Percentiles rank a stretch among this genome's conserved stretches.
These are phyloP conservation scores for Netelia inedita DNA, from an alignment of 2,888 invertebrate species.

Conservation along the genomic window DNA sequence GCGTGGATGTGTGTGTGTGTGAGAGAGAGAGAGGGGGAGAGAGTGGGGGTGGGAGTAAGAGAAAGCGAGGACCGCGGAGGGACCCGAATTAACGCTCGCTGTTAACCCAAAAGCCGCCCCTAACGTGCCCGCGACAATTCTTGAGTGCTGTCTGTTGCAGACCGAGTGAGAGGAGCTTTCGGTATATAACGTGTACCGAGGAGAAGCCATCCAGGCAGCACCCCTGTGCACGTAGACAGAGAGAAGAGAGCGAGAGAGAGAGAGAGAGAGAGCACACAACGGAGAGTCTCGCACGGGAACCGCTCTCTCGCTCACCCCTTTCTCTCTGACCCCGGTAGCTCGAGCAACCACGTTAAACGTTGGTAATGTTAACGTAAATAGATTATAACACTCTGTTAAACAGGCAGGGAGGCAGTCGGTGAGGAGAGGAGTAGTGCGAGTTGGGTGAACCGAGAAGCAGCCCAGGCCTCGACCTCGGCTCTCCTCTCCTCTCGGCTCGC, in stretches of 20 bases:
- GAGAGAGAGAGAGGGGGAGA: not conserved
- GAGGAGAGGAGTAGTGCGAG: slow-evolving; percentile 61
- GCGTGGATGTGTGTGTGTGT: not conserved
- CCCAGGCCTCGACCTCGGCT: slow-evolving; percentile 75
- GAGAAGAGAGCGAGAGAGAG: slow-evolving; percentile 39
- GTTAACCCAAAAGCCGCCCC: slow-evolving; percentile 82
- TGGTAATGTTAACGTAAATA: slow-evolving; percentile 86
- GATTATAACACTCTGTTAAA: slow-evolving; percentile 86
- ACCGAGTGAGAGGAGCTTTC: slow-evolving; percentile 70
- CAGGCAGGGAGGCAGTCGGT: slow-evolving; percentile 81
- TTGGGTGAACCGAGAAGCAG: slow-evolving; percentile 67
- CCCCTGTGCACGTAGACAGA: slow-evolving; percentile 65
- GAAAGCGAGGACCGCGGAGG: slow-evolving; percentile 39
- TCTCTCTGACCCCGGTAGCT: slow-evolving; percentile 79
- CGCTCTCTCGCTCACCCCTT: slow-evolving; percentile 67
- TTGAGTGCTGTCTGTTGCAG: slow-evolving; percentile 85
- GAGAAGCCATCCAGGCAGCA: slow-evolving; percentile 67
- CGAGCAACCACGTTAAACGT: slow-evolving; percentile 85
- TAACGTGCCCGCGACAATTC: slow-evolving; percentile 85
- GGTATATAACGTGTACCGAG: slow-evolving; percentile 67
- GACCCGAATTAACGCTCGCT: slow-evolving; percentile 81
- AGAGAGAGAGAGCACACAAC: slow-evolving; percentile 59
- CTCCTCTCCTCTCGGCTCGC: slow-evolving; percentile 76
- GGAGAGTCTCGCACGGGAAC: slow-evolving; percentile 63
- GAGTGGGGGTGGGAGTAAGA: slow-evolving; percentile 6